Evolutionary conservation across 2,113 vertebrate species (phyloP), one percentile per base, ranked within the genome.

Genomic region (Paradoxurus hermaphroditus): DNA sequence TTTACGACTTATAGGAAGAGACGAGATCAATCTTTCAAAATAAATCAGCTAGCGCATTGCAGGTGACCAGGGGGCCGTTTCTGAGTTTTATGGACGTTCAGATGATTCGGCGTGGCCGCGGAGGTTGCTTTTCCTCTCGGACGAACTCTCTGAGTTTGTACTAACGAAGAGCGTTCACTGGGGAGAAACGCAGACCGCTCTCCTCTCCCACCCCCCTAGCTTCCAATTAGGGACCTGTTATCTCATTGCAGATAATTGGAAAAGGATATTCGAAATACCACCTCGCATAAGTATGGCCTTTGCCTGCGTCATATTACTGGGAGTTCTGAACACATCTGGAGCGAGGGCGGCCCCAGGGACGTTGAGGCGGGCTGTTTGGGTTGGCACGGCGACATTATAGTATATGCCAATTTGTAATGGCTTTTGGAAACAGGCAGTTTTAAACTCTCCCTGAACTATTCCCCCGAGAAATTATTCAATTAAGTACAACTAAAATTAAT

Each of bases 321-420:
- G 94, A 98, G 98, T 98, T 99, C 98, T 98, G 98, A 99, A 90
- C 98, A 99, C 98, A 99, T 99, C 99, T 99, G 99, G 98, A 97
- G 98, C 75, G 97, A 98, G 98, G 98, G 98, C 98, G 97, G 99
- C 99, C 99, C 99, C 98, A 99, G 99, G 99, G 99, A 99, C 98
- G 97, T 98, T 97, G 98, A 98, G 98, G 97, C 78, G 70, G 78
- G 95, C 98, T 99, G 97, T 99, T 99, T 99, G 98, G 97, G 98
- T 99, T 99, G 99, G 99, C 99, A 99, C 98, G 25, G 86, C 94
- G 97, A 98, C 68, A 19, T 98, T 97, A 96, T 94, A 98, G 98
- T 98, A 97, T 98, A 98, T 99, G 99, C 99, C 99, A 99, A 98
- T 99, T 99, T 99, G 99, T 99, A 99, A 99, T 99, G 99, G 99